These are phyloP conservation scores for Oreocharis arfaki DNA, from an alignment of 2,113 vertebrate genomes.

Conservation along the genomic window DNA sequence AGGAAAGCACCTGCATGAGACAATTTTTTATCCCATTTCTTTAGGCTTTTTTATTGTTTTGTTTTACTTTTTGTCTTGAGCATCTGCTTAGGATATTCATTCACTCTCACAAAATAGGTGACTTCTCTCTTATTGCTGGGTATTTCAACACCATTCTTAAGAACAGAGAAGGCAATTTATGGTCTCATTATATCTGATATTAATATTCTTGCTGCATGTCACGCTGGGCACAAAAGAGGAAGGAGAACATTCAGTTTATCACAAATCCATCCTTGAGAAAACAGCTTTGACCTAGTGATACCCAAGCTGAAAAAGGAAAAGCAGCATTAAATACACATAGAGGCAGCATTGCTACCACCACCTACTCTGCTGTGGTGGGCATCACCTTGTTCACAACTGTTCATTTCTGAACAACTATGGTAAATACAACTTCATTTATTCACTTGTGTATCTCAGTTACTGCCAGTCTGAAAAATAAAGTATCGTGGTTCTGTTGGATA, in stretches of 20 bases:
- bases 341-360: not conserved
- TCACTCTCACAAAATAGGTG: not conserved
- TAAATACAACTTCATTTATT: not conserved
- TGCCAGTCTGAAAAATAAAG: not conserved
- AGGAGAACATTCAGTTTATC: not conserved
- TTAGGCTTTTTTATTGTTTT: not conserved
- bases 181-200: not conserved
- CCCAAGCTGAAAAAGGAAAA: not conserved
- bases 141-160: not conserved
- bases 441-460: not conserved
- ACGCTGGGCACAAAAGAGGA: not conserved
- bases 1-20: not conserved
- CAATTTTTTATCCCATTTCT: slow-evolving; percentile 10
- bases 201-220: not conserved
- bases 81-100: not conserved
- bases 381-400: not conserved
- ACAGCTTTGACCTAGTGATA: not conserved
- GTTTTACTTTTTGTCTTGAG: not conserved
- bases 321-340: not conserved
- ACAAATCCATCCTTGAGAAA: not conserved
- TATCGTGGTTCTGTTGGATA: not conserved
- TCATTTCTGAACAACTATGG: not conserved
- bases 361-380: not conserved
- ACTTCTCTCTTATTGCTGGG: not conserved
- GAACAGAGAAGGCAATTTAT: not conserved